Conservation (phyloP, 2,113 vertebrate genomes). For the Serilophus lunatus region DNA sequence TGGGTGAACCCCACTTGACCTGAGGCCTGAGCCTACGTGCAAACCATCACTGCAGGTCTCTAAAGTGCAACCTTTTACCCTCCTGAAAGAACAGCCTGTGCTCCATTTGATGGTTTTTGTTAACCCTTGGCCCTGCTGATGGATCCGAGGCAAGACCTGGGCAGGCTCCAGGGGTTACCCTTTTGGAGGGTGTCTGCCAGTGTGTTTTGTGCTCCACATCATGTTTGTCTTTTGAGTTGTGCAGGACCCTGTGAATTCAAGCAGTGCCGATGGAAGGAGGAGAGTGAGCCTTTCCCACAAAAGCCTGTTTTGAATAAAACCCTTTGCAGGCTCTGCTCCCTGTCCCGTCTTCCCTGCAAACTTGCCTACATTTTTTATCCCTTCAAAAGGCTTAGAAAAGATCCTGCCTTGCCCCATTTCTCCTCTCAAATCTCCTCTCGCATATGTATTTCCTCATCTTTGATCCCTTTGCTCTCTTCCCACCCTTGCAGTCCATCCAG, state of each 20-base stretch:
- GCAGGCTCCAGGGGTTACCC: not conserved
- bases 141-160: not conserved
- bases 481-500: not conserved
- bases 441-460: not conserved
- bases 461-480: not conserved
- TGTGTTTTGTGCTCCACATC: not conserved
- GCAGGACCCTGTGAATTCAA: not conserved
- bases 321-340: not conserved
- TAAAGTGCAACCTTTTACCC: not conserved
- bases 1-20: not conserved
- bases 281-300: not conserved
- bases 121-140: conserved; percentile 47
- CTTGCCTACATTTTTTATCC: not conserved
- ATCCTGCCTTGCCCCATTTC: not conserved
- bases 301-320: not conserved
- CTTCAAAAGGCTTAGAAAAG: not conserved
- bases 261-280: rapidly evolving
- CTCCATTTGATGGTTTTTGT: not conserved
- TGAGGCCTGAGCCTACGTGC: not conserved
- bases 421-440: not conserved
- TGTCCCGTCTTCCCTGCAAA: not conserved
- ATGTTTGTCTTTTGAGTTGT: not conserved
- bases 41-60: not conserved
- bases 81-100: not conserved
- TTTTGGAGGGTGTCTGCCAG: rapidly evolving